Percentiles rank a stretch among this genome's conserved stretches.
Evolutionary conservation across 2,797 vertebrate genomes (phyloP).

Genomic region (Oreonectes daqikongensis): DNA sequence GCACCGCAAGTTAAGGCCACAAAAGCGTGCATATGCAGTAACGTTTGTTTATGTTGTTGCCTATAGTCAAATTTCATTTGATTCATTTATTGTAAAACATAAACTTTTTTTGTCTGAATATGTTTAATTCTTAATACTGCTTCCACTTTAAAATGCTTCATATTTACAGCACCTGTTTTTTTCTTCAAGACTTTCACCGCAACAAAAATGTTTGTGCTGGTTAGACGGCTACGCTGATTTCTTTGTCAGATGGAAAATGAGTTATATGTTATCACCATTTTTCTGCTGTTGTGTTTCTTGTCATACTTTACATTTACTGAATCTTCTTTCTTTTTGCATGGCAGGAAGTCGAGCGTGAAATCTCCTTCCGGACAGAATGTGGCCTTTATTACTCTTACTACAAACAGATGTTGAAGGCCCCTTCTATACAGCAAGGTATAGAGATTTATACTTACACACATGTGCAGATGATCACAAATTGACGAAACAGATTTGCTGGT

Average conservation of each 20-base stretch:
- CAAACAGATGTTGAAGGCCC: conserved; percentile 93
- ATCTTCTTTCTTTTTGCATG: conserved; percentile 61
- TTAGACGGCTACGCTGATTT: conserved; percentile 59
- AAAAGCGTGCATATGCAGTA: no score
- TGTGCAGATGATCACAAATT: not conserved
- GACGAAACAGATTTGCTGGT: not conserved
- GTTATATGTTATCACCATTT: conserved; percentile 37
- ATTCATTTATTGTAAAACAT: not conserved
- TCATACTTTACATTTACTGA: conserved; percentile 33
- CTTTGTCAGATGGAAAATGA: conserved; percentile 59
- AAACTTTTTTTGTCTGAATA: not conserved
- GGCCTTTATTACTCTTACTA: conserved; percentile 99
- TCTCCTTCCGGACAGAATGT: conserved; percentile 97
- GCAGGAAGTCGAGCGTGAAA: conserved; percentile 97
- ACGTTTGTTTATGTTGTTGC: no score
- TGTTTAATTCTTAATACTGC: not conserved
- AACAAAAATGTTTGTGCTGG: conserved; percentile 10
- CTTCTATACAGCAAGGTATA: conserved; percentile 90
- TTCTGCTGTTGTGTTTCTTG: conserved; percentile 41
- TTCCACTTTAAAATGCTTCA: conserved; percentile 5
- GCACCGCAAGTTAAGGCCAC: no score
- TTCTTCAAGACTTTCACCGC: conserved; percentile 16
- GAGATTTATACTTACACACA: conserved; percentile 4
- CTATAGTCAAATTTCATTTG: not conserved
- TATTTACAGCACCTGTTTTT: conserved; percentile 18